Evolutionary conservation across 2,113 vertebrate genomes (phyloP), one percentile per base, ranked within the genome.

Genomic region (Hypanus sabinus): DNA sequence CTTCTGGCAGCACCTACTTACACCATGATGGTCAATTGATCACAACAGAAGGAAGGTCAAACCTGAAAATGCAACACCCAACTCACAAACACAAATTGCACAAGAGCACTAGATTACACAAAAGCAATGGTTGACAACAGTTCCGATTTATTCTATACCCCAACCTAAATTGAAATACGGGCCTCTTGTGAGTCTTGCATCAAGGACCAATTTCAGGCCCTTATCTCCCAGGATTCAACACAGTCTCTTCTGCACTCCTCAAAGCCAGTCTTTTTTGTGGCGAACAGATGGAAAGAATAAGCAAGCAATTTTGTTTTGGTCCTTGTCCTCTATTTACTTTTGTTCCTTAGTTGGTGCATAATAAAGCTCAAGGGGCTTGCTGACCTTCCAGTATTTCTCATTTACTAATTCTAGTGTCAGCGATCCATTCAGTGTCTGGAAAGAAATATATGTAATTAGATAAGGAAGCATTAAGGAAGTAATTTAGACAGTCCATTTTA

Each of bases 321-420:
- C 60, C 27, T 90, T 5, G 62, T 88, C 73, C 68, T 14, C 80
- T 73, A 24, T 38, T 81, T 94, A 97, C 93, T 96, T 97, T 94
- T 96, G 98, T 70, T 98, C 97, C 96, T 97, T 97, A 94, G 98
- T 98, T 55, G 97, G 97, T 30, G 98, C 98, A 18, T 98, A 98
- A 96, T 97, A 98, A 1, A 98, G 96, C 96, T 98, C 98, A 95
- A 98, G 95, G 0, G 98, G 98, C 93, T 97, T 97, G 94, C 97
- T 95, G 85, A 98, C 96, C 95, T 98, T 98, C 98, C 98, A 98
- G 96, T 97, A 98, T 85, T 98, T 98, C 96, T 98, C 98, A 7
- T 98, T 98, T 73, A 98, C 98, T 94, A 98, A 94, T 96, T 98
- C 98, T 96, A 98, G 96, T 6, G 98, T 98, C 95, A 98, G 96